Conservation (phyloP, 2,113 vertebrate genomes). For the Crotalus helleri region DNA sequence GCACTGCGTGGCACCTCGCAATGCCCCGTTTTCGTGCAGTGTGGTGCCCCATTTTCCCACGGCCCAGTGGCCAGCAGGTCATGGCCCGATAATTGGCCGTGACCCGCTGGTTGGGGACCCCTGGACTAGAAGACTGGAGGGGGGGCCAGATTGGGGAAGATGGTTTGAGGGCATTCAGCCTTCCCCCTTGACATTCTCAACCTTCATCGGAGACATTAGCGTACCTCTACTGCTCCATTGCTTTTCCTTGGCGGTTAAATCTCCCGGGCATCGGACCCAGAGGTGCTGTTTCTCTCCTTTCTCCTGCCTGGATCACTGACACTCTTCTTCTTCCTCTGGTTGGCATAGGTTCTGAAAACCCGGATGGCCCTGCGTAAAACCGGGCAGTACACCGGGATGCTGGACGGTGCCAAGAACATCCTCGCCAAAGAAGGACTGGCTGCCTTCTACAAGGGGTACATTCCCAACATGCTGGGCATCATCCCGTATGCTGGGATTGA, state of each 20-base stretch:
- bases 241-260: not conserved
- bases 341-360: slow-evolving; percentile 88
- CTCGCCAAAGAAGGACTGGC: slow-evolving; percentile 80
- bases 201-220: not conserved
- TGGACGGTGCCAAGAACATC: slow-evolving; percentile 85
- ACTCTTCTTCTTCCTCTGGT: not conserved
- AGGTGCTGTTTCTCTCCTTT: not conserved
- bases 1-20: no score
- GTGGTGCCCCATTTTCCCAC: no score
- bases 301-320: not conserved
- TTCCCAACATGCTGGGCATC: slow-evolving; percentile 95
- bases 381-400: slow-evolving; percentile 85
- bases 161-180: not conserved
- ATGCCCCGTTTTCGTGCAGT: no score
- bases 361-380: slow-evolving; percentile 88
- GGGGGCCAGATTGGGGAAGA: not conserved
- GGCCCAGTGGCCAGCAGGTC: no score
- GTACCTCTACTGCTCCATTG: not conserved
- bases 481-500: slow-evolving; percentile 96
- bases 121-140: not conserved
- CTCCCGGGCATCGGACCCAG: not conserved
- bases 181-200: not conserved
- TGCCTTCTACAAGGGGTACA: slow-evolving; percentile 94
- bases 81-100: no score
- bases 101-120: no score